Evolutionary conservation across 2,888 invertebrate genomes (phyloP), one percentile per base, ranked within the genome.

Genomic region (Diaprepes abbreviatus): DNA sequence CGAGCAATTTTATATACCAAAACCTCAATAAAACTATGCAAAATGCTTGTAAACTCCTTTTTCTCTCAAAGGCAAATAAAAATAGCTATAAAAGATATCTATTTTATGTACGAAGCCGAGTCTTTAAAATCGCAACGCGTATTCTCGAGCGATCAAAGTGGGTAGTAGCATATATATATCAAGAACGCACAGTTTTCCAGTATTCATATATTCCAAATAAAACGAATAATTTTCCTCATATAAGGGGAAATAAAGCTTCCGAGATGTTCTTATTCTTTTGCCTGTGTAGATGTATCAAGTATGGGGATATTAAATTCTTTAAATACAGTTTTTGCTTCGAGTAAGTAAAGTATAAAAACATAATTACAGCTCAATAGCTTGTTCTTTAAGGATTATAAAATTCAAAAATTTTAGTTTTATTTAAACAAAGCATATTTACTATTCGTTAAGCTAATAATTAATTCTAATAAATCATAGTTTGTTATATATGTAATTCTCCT

Each of bases 131-230:
- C 48, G 48, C 14, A 31, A 28, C 48, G 48, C 28, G 24, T 50
- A 28, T 43, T 50, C 28, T 10, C 9, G 31, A 50, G 14, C 48
- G 48, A 50, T 50, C 48, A 50, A 50, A 50, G 28, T n/a, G 16
- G 48, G 16, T 50, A 48, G 48, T 48, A 24, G 28, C 28, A 50
- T 50, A 50, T 7, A 43, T 43, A 43, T 43, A 19, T 19, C 24
- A 28, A 9, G 12, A 3, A 50, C 28, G 31, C 48, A 28, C 24
- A 28, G 48, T 50, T 28, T 50, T 28, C 28, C 14, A 6, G 28
- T 50, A 50, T 50, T 50, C 48, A 50, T 50, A 50, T 50, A 50
- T 50, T 28, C 48, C 48, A 28, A 50, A 50, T 50, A 50, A 50
- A 28, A 50, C 3, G 28, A 50, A 50, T 28, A 50, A 31, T 50